Conservation (phyloP, 2,113 vertebrate species). For the Vicugna pacos region DNA sequence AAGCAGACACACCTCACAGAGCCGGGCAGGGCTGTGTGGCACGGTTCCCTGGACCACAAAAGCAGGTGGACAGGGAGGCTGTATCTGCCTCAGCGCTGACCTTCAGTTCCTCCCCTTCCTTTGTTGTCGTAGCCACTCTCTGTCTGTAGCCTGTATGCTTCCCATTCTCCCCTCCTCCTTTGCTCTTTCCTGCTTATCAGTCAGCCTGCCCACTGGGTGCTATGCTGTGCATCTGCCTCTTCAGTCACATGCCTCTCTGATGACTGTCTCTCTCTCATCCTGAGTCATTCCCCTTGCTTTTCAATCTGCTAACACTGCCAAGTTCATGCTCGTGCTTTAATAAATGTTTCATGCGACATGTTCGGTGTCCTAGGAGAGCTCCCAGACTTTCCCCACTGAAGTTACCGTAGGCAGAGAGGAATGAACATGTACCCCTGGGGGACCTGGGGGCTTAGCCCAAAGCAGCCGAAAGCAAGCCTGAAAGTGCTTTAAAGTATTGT, state of each 20-base stretch:
- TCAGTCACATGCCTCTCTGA: neutral
- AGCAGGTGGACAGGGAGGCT: neutral
- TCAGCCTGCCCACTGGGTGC: neutral
- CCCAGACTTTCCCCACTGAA: conserved; percentile 28
- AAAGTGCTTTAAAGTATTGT: conserved; percentile 67
- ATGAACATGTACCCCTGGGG: conserved; percentile 45
- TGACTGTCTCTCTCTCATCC: neutral
- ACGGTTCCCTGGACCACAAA: rapidly evolving
- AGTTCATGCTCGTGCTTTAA: neutral
- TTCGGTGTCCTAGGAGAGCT: conserved; percentile 23
- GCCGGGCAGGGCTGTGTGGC: neutral
- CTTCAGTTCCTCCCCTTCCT: too few relatives aligned
- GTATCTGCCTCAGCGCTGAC: too few relatives aligned
- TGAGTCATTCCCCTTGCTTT: neutral
- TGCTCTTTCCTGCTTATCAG: neutral
- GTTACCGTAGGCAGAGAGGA: conserved; percentile 20
- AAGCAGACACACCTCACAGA: neutral
- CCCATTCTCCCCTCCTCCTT: neutral
- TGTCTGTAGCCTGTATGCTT: rapidly evolving
- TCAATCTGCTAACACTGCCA: neutral
- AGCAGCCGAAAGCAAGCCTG: conserved; percentile 54
- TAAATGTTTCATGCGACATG: neutral
- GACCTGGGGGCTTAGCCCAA: conserved; percentile 48
- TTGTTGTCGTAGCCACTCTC: neutral
- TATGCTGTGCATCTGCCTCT: neutral